Evolutionary conservation across 2,888 invertebrate genomes (phyloP).

Genomic region (Xiphydria camelus): DNA sequence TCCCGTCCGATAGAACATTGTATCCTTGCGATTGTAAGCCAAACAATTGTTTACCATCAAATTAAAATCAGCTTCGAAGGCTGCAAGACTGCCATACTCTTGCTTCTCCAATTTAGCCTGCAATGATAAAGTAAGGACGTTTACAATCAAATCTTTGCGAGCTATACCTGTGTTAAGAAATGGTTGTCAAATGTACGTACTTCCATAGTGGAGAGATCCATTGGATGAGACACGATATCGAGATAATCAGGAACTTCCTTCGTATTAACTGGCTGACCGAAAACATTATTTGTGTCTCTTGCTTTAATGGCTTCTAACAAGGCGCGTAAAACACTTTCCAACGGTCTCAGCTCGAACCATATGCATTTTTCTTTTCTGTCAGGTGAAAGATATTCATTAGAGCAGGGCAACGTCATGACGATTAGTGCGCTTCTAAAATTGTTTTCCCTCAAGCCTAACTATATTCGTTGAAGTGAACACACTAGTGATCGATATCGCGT

Average conservation of each 20-base stretch:
- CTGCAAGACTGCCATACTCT: conserved; percentile 72
- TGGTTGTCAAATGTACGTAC: conserved; percentile 36
- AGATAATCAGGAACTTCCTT: conserved; percentile 90
- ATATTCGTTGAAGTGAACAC: too few species aligned
- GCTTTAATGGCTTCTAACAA: conserved; percentile 76
- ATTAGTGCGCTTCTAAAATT: too few species aligned
- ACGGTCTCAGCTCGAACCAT: conserved; percentile 80
- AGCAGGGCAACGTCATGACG: too few species aligned
- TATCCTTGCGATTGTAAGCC: conserved; percentile 93
- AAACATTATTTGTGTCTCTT: conserved; percentile 84
- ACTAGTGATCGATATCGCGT: too few species aligned
- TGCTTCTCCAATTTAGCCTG: conserved; percentile 68
- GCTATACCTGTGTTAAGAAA: too few species aligned
- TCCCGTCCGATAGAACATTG: conserved; percentile 90
- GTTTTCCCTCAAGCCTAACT: too few species aligned
- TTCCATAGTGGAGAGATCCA: conserved; percentile 90
- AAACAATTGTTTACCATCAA: conserved; percentile 97
- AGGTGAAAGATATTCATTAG: conserved; percentile 5
- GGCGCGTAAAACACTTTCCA: conserved; percentile 76
- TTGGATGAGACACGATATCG: conserved; percentile 80
- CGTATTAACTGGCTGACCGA: conserved; percentile 89
- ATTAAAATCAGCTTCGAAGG: conserved; percentile 87
- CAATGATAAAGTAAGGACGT: neutral
- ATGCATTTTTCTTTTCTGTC: conserved; percentile 73
- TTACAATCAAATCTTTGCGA: too few species aligned